Conservation (phyloP, 2,797 vertebrate genomes). For the Paramormyrops hopkinsi region DNA sequence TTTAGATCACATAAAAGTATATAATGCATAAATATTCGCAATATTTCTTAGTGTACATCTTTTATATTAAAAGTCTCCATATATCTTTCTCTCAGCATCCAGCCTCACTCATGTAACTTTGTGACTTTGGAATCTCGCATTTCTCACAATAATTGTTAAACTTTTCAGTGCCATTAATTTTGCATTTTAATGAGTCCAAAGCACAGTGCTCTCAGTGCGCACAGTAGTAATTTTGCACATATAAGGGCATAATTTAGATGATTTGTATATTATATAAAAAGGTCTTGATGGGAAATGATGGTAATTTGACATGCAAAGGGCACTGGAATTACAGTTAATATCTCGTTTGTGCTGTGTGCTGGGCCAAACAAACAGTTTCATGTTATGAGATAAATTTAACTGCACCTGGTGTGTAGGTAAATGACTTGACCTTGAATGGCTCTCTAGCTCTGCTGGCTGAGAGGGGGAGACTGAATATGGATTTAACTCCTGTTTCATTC, state of each 20-base stretch:
- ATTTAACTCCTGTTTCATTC: not conserved
- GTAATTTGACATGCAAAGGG: not conserved
- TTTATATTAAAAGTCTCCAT: not conserved
- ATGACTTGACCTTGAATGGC: not conserved
- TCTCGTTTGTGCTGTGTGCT: not conserved
- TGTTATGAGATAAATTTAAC: not conserved
- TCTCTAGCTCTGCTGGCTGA: not conserved
- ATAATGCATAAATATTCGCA: not conserved
- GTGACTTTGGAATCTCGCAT: not conserved
- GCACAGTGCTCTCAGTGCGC: not conserved
- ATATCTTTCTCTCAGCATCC: not conserved
- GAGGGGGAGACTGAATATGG: not conserved
- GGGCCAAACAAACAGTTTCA: not conserved
- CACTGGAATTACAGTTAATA: not conserved
- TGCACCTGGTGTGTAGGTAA: not conserved
- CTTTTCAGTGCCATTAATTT: not conserved
- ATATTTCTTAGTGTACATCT: not conserved
- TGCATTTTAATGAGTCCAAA: not conserved
- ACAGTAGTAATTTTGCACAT: not conserved
- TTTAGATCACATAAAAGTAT: not conserved
- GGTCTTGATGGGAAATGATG: not conserved
- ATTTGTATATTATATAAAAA: not conserved
- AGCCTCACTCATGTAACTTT: not conserved
- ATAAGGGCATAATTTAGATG: not conserved
- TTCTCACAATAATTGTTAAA: not conserved